These are phyloP conservation scores for Sebastes hubbsi DNA, from an alignment of 2,797 vertebrate species.

Conservation along the genomic window DNA sequence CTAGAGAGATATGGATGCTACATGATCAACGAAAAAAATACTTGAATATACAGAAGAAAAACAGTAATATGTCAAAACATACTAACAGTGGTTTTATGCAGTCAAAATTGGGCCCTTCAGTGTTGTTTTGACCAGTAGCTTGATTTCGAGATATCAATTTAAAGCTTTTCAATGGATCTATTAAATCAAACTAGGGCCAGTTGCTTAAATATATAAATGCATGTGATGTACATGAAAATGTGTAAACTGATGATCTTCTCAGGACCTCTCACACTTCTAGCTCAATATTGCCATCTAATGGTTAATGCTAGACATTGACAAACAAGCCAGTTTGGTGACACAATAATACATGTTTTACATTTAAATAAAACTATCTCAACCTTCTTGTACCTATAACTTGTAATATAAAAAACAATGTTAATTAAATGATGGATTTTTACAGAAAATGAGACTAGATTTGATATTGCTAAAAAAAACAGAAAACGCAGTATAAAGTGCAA, in stretches of 20 bases:
- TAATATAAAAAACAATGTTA: not conserved
- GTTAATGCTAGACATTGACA: not conserved
- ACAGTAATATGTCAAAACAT: not conserved
- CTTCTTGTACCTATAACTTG: not conserved
- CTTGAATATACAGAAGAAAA: not conserved
- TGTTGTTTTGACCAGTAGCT: not conserved
- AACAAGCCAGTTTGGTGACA: not conserved
- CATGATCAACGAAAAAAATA: not conserved
- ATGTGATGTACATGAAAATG: not conserved
- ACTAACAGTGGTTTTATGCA: not conserved
- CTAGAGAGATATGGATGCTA: not conserved
- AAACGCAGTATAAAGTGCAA: not conserved
- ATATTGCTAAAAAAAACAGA: not conserved
- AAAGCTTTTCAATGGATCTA: not conserved
- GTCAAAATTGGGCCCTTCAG: not conserved
- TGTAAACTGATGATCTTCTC: not conserved
- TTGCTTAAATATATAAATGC: not conserved
- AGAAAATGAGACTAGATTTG: not conserved
- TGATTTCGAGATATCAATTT: not conserved
- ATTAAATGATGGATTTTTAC: not conserved
- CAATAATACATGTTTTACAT: not conserved
- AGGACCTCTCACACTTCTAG: not conserved
- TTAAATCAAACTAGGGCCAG: not conserved
- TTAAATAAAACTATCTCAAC: not conserved
- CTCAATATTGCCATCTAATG: constrained; percentile 39